A percentile compares a stretch with the other conserved stretches of the same genome.
phyloP scores from a whole-genome alignment of 2,797 vertebrate species.

The Epinephelus coioides region DNA sequence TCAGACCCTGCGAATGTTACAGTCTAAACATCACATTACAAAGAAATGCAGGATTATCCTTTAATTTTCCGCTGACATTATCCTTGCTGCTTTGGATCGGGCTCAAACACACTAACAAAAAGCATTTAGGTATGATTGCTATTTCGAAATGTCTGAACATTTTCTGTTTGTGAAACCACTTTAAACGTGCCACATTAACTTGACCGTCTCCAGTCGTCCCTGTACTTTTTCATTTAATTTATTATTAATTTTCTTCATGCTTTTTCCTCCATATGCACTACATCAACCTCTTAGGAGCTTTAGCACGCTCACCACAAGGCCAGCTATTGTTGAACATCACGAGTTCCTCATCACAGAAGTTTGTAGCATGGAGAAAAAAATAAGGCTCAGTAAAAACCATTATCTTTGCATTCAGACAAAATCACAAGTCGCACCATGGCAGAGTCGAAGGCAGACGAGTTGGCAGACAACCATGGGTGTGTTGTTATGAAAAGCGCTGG shows the following conservation, averaged over 20 bases:
- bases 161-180: constrained; percentile 18
- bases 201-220: neutral
- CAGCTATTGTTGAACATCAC: constrained; percentile 24
- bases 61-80: constrained; percentile 10
- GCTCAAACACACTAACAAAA: neutral
- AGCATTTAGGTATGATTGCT: neutral
- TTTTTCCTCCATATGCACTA: constrained; percentile 33
- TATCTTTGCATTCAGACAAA: constrained; percentile 38
- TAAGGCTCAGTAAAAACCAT: constrained; percentile 17
- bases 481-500: constrained; percentile 28
- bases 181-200: constrained; percentile 9
- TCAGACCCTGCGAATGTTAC: constrained; percentile 8
- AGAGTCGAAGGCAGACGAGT: neutral
- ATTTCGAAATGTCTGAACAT: constrained; percentile 11
- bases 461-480: constrained; percentile 15
- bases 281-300: constrained; percentile 23
- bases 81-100: neutral
- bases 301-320: constrained; percentile 20
- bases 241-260: constrained; percentile 29
- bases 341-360: constrained; percentile 21
- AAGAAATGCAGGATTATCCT: constrained; percentile 10
- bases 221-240: constrained; percentile 15
- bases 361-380: constrained; percentile 16
- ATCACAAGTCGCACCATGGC: constrained; percentile 13
- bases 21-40: constrained; percentile 12